Evolutionary conservation across 2,113 vertebrate species (phyloP).

Genomic region (Chaenocephalus aceratus): DNA sequence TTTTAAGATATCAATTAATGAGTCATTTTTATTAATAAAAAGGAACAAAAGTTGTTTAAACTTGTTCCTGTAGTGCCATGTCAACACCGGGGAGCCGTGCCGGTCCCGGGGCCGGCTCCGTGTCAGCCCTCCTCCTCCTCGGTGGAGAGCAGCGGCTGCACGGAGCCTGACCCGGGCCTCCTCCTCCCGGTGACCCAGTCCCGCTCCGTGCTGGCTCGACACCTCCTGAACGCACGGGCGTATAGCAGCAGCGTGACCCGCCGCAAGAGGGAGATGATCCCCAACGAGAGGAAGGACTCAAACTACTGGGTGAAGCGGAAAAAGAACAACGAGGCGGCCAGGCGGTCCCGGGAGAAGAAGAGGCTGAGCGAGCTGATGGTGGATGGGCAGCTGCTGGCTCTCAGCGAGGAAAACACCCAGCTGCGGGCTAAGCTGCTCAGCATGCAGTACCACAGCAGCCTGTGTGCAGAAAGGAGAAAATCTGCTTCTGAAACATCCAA

Average conservation of each 20-base stretch:
- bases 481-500: neutral
- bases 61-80: slow-evolving; percentile 51
- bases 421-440: slow-evolving; percentile 75
- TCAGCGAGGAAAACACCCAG: slow-evolving; percentile 80
- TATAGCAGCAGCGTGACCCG: slow-evolving; percentile 37
- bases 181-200: slow-evolving; percentile 5
- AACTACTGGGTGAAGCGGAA: slow-evolving; percentile 82
- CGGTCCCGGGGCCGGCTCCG: neutral
- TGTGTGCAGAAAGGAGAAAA: slow-evolving; percentile 18
- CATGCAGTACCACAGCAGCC: slow-evolving; percentile 65
- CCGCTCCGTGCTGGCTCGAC: slow-evolving; percentile 27
- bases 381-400: slow-evolving; percentile 78
- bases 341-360: slow-evolving; percentile 79
- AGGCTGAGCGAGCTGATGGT: slow-evolving; percentile 76
- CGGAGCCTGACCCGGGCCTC: neutral
- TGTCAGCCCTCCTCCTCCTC: slow-evolving; percentile 51
- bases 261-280: slow-evolving; percentile 77
- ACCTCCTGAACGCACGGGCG: slow-evolving; percentile 31
- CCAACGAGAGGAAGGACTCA: slow-evolving; percentile 76
- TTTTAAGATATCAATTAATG: too few relatives aligned
- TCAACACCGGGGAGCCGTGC: slow-evolving; percentile 30
- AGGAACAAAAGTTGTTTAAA: neutral
- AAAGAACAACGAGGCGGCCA: slow-evolving; percentile 85
- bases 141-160: slow-evolving; percentile 17
- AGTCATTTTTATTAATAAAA: too few relatives aligned